phyloP scores from a whole-genome alignment of 2,113 vertebrate species.

The Choloepus hoffmanni region DNA sequence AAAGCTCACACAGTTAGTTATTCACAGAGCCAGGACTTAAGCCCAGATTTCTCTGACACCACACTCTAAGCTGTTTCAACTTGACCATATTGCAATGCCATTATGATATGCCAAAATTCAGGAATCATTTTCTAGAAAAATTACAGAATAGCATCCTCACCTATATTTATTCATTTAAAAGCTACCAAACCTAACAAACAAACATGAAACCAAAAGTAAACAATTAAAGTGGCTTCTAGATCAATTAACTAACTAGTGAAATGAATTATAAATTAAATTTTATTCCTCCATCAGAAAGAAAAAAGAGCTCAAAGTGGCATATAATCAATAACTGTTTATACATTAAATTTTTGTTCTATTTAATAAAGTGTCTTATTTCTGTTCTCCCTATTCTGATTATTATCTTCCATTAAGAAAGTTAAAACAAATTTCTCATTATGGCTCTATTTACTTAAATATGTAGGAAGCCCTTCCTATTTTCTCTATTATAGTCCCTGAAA shows the following conservation, averaged over 20 bases:
- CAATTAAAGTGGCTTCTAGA: background rate
- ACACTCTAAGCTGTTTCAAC: background rate
- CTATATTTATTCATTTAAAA: background rate
- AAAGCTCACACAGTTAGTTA: background rate
- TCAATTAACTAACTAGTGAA: background rate
- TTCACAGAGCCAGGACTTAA: background rate
- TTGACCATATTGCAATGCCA: background rate
- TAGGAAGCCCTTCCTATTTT: background rate
- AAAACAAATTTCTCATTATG: background rate
- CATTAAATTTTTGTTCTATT: background rate
- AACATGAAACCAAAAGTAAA: background rate
- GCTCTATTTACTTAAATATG: background rate
- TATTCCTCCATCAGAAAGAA: background rate
- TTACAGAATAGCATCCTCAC: background rate
- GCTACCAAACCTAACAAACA: background rate
- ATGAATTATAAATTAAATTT: background rate
- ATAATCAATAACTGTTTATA: accelerated
- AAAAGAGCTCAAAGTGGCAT: no score
- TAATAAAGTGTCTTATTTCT: background rate
- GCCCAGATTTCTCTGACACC: background rate
- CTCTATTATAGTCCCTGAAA: background rate
- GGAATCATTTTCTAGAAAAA: background rate
- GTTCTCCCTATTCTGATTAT: no score
- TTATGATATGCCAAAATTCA: background rate
- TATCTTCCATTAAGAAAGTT: background rate